Percentiles rank a stretch among this genome's conserved stretches.
These are phyloP conservation scores for Papilio machaon DNA, from an alignment of 1,140 invertebrate species.

Conservation along the genomic window DNA sequence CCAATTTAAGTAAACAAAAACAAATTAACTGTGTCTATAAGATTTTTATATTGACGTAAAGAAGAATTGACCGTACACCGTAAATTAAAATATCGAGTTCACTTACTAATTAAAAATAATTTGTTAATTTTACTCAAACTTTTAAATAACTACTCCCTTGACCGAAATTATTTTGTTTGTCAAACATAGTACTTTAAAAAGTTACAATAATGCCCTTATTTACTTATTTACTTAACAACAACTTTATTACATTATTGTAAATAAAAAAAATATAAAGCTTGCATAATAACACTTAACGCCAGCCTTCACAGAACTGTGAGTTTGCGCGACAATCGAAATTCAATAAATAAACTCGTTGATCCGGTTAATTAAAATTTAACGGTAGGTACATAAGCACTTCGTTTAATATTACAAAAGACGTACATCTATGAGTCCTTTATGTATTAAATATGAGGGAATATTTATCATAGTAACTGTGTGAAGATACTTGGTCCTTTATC, in stretches of 20 bases:
- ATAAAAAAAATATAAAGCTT: slow-evolving; percentile 53
- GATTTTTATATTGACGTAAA: no score
- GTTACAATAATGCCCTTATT: background rate
- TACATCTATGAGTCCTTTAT: background rate
- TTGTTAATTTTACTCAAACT: background rate
- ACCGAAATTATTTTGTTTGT: background rate
- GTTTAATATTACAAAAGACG: background rate
- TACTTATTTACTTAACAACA: background rate
- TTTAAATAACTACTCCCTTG: background rate
- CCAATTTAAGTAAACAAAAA: background rate
- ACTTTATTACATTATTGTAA: slow-evolving; percentile 13
- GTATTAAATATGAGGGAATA: background rate
- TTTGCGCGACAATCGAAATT: slow-evolving; percentile 60
- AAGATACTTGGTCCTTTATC: no score
- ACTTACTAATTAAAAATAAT: no score
- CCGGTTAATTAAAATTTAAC: slow-evolving; percentile 64
- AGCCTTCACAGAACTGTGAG: slow-evolving; percentile 74
- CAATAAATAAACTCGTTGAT: slow-evolving; percentile 62
- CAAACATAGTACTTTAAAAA: background rate
- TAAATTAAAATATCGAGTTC: background rate
- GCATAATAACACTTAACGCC: slow-evolving; percentile 48
- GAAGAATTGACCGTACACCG: background rate
- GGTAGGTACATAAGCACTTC: slow-evolving; percentile 34
- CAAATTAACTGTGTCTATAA: background rate
- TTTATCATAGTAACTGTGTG: no score